Conservation (phyloP, 2,888 invertebrate genomes). For the Eubasilissa splendida region DNA sequence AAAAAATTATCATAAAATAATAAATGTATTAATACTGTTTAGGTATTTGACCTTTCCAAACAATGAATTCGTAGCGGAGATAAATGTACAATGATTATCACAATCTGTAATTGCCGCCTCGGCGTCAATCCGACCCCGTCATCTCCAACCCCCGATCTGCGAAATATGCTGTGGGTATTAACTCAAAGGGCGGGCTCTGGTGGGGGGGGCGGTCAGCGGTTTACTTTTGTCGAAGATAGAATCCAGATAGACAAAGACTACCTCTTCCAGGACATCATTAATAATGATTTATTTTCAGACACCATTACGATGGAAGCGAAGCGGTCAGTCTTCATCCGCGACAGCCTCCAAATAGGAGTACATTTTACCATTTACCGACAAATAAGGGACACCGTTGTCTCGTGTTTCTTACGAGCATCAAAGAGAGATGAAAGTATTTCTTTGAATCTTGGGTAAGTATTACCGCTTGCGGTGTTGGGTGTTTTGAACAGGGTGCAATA, state of each 20-base stretch:
- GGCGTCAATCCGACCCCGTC: constrained; percentile 2
- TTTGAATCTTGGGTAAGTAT: constrained; percentile 7
- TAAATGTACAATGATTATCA: constrained; percentile 39
- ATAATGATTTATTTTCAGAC: constrained; percentile 59
- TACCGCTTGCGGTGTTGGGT: neutral
- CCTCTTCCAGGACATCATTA: constrained; percentile 57
- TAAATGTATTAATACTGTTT: too few relatives aligned
- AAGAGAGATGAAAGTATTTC: constrained; percentile 4
- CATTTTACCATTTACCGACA: neutral
- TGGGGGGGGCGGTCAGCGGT: constrained; percentile 43
- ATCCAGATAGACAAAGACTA: constrained; percentile 55
- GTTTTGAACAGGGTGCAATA: neutral
- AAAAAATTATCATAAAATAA: too few relatives aligned
- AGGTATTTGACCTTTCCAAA: neutral
- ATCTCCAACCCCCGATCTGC: neutral
- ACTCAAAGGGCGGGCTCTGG: neutral
- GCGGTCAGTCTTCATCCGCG: constrained; percentile 52
- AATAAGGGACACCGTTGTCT: neutral
- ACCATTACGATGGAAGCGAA: constrained; percentile 56
- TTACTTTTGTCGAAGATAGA: constrained; percentile 56
- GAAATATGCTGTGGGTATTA: constrained; percentile 10
- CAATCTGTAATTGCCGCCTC: constrained; percentile 39
- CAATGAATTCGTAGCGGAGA: constrained; percentile 30
- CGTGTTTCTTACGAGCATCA: neutral
- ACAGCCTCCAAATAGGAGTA: neutral